Evolutionary conservation across 2,113 vertebrate species (phyloP).

Genomic region (Diphyllodes magnificus): DNA sequence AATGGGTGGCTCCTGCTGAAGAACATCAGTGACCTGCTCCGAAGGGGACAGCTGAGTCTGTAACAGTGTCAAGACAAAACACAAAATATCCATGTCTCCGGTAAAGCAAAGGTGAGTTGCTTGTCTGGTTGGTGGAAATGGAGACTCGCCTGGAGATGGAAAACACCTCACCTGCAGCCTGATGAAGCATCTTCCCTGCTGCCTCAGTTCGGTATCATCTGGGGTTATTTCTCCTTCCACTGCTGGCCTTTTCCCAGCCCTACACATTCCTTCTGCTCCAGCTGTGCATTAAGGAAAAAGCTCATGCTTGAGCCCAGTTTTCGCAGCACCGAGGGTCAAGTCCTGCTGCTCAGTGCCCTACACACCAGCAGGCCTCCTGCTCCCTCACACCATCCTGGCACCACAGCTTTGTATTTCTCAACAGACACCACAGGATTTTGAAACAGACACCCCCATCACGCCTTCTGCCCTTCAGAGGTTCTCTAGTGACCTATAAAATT

Average conservation of each 20-base stretch:
- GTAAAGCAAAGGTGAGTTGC: neutral
- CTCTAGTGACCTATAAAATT: neutral
- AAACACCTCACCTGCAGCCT: neutral
- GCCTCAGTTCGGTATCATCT: neutral
- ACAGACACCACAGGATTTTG: neutral
- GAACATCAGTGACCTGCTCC: neutral
- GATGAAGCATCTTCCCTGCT: neutral
- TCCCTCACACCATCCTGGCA: rapidly evolving
- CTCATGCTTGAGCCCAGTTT: neutral
- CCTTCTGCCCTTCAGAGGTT: neutral
- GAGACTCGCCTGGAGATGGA: neutral
- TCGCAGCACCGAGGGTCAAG: neutral
- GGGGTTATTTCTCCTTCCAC: neutral
- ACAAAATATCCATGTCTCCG: rapidly evolving
- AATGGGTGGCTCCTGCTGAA: rapidly evolving
- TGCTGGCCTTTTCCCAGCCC: neutral
- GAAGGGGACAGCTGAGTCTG: neutral
- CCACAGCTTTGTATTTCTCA: neutral
- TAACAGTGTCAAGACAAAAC: neutral
- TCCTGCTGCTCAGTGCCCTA: neutral
- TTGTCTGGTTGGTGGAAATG: neutral
- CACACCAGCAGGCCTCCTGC: neutral
- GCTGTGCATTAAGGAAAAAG: neutral
- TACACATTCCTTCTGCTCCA: neutral
- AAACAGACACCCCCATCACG: neutral